Evolutionary conservation across 2,113 vertebrate genomes (phyloP).

Genomic region (Hemichromis elongatus): DNA sequence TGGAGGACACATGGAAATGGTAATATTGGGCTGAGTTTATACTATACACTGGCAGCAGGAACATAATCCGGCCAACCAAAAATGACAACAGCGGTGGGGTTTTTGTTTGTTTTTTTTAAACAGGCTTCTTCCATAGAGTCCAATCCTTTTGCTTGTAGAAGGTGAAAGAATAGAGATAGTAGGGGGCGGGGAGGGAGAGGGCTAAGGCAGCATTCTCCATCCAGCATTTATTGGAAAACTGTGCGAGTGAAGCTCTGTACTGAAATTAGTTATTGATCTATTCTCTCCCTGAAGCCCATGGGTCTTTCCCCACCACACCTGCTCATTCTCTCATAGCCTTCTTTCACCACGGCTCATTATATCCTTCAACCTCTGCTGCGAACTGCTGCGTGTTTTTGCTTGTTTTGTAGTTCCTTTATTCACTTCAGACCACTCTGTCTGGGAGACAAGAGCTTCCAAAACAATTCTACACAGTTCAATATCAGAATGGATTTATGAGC

Average conservation of each 20-base stretch:
- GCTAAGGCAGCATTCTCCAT: conserved; percentile 62
- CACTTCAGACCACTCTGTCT: background rate
- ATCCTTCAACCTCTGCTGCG: conserved; percentile 4
- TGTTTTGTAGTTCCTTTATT: conserved; percentile 4
- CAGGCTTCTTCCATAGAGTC: conserved; percentile 38
- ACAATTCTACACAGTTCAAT: background rate
- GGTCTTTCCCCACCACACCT: conserved; percentile 68
- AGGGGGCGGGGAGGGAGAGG: conserved; percentile 16
- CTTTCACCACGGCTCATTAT: conserved; percentile 31
- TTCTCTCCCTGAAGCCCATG: conserved; percentile 69
- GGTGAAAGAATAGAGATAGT: conserved; percentile 63
- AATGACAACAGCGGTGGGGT: too few species aligned
- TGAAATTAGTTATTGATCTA: conserved; percentile 80
- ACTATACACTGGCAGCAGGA: conserved; percentile 28
- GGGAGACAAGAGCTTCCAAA: background rate
- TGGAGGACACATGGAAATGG: conserved; percentile 49
- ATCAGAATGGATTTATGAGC: background rate
- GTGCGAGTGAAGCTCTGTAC: conserved; percentile 69
- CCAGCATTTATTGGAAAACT: conserved; percentile 75
- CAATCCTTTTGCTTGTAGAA: conserved; percentile 44
- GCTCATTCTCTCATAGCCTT: conserved; percentile 62
- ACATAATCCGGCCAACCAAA: conserved; percentile 45
- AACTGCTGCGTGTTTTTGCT: background rate
- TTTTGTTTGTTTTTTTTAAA: too few species aligned
- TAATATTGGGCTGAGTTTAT: conserved; percentile 43